Conservation (phyloP, 2,888 invertebrate species). For the Syritta pipiens region DNA sequence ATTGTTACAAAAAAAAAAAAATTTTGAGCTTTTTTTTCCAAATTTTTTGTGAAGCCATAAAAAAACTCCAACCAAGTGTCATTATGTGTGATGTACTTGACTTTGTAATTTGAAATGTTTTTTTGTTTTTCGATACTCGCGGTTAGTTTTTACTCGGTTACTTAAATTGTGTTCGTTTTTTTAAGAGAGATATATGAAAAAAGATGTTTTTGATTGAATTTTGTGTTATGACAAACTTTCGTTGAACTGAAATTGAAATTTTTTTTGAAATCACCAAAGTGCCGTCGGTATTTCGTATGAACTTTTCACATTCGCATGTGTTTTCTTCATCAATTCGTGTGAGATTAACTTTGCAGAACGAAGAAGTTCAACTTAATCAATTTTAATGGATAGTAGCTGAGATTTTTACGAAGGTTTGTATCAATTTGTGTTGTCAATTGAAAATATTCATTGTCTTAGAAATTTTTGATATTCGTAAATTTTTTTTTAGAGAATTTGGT, state of each 20-base stretch:
- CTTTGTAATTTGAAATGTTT: background rate
- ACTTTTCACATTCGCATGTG: slow-evolving; percentile 33
- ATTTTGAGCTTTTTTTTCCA: background rate
- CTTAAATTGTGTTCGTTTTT: too few relatives aligned
- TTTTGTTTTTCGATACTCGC: too few relatives aligned
- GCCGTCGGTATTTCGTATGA: slow-evolving; percentile 57
- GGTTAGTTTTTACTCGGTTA: too few relatives aligned
- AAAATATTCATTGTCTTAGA: background rate
- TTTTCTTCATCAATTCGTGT: slow-evolving; percentile 8
- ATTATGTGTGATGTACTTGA: slow-evolving; percentile 19
- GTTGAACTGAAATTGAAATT: background rate
- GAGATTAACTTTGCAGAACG: too few relatives aligned
- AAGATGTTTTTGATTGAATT: too few relatives aligned
- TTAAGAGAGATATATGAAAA: too few relatives aligned
- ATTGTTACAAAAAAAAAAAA: too few relatives aligned
- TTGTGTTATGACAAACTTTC: too few relatives aligned
- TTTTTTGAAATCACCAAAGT: slow-evolving; percentile 50
- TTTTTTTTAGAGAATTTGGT: background rate
- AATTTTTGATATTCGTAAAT: background rate
- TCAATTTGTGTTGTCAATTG: background rate
- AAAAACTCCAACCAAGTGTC: slow-evolving; percentile 20
- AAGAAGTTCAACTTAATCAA: slow-evolving; percentile 29
- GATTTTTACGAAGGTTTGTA: slow-evolving; percentile 58
- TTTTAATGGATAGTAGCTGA: slow-evolving; percentile 69
- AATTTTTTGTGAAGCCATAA: background rate